phyloP scores from a whole-genome alignment of 2,113 vertebrate species.

The Eudyptes chrysolophus region DNA sequence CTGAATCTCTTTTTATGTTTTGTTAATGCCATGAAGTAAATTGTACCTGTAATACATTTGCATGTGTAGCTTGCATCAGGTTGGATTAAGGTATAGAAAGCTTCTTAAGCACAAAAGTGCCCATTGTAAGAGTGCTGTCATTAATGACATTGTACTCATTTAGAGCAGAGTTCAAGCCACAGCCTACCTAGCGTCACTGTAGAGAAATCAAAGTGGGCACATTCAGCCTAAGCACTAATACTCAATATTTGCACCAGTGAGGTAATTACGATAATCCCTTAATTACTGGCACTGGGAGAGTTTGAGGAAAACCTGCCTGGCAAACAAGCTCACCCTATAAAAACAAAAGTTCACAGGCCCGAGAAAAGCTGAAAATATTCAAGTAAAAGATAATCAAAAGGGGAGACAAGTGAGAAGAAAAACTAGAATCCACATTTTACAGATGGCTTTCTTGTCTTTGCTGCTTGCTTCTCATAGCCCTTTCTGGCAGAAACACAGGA shows the following conservation, averaged over 20 bases:
- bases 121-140: constrained; percentile 22
- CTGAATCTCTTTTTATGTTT: neutral
- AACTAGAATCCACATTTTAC: neutral
- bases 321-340: constrained; percentile 32
- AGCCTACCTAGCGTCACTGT: constrained; percentile 28
- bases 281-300: constrained; percentile 53
- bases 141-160: constrained; percentile 30
- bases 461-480: neutral
- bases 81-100: constrained; percentile 51
- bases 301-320: constrained; percentile 55
- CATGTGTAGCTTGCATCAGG: constrained; percentile 31
- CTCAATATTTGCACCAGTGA: constrained; percentile 44
- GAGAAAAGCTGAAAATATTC: neutral
- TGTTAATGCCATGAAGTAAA: constrained; percentile 2
- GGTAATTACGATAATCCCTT: constrained; percentile 60
- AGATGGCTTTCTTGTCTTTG: neutral
- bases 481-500: neutral
- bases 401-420: neutral
- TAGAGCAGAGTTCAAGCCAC: constrained; percentile 41
- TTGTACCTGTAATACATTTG: constrained; percentile 37
- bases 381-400: neutral
- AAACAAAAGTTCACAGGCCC: neutral
- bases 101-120: constrained; percentile 38
- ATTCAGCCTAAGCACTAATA: neutral
- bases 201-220: constrained; percentile 47